phyloP scores from a whole-genome alignment of 2,113 vertebrate species.

The Ibidorhyncha struthersii region DNA sequence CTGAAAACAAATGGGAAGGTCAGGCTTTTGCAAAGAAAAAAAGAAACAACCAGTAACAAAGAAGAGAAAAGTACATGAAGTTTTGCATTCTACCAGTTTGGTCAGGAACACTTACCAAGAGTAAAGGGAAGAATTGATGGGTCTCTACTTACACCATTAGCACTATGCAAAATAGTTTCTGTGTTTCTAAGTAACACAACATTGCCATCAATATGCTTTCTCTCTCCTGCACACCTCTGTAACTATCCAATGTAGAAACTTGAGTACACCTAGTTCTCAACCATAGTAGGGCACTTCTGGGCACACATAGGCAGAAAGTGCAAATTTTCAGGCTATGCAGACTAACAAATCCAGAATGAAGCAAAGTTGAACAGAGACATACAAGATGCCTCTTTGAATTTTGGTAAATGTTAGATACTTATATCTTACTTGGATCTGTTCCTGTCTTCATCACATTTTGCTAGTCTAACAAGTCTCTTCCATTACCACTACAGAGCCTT shows the following conservation, averaged over 20 bases:
- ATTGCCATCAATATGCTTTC: not conserved
- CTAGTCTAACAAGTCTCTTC: not conserved
- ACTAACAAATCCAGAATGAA: not conserved
- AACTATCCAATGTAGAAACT: not conserved
- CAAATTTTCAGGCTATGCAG: not conserved
- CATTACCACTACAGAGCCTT: not conserved
- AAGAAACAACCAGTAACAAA: not conserved
- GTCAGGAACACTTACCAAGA: not conserved
- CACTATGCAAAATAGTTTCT: not conserved
- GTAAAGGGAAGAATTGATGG: not conserved
- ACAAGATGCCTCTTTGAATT: not conserved
- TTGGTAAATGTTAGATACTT: not conserved
- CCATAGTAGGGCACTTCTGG: not conserved
- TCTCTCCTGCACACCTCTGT: not conserved
- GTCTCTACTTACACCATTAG: not conserved
- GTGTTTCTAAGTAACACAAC: not conserved
- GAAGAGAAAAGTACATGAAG: not conserved
- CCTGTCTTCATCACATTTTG: not conserved
- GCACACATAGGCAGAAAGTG: not conserved
- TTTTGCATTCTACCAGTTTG: not conserved
- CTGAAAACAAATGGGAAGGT: not conserved
- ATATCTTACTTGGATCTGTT: not conserved
- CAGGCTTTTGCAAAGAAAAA: not conserved
- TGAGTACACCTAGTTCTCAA: not conserved
- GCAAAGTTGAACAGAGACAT: not conserved